Percentiles rank a stretch among this genome's conserved stretches.
Conservation (phyloP, 2,113 vertebrate species). For the Catharus bicknelli region DNA sequence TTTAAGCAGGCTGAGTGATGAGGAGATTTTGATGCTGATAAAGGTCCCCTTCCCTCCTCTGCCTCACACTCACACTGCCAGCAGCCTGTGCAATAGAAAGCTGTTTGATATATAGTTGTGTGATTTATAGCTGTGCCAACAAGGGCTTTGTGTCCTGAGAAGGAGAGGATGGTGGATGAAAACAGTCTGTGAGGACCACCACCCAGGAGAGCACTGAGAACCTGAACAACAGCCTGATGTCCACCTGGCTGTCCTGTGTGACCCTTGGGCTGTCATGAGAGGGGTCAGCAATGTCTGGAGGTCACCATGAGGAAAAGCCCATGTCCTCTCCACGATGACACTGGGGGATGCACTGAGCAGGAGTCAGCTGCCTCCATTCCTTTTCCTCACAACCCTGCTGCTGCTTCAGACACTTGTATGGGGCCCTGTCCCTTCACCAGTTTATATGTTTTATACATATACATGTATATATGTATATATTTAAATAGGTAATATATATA, state of each 20-base stretch:
- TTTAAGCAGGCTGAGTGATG: conserved; percentile 13
- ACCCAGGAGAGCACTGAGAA: neutral
- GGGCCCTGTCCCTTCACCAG: neutral
- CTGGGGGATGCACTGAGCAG: neutral
- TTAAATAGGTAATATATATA: neutral
- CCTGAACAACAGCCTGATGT: neutral
- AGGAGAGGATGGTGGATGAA: neutral
- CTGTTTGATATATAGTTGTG: neutral
- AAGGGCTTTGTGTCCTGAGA: neutral
- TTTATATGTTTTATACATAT: neutral
- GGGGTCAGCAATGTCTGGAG: neutral
- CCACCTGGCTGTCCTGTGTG: neutral
- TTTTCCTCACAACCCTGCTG: neutral
- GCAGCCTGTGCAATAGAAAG: neutral
- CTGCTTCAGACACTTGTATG: rapidly evolving
- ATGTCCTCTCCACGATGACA: rapidly evolving
- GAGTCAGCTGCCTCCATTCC: neutral
- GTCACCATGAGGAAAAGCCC: neutral
- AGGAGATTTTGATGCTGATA: neutral
- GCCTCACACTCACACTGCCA: neutral
- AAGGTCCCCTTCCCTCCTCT: neutral
- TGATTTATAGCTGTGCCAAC: neutral
- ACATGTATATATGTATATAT: neutral
- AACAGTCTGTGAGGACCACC: neutral
- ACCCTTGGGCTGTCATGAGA: rapidly evolving